These are phyloP conservation scores for Coptodon rendalli DNA, from an alignment of 2,113 vertebrate species.

Conservation along the genomic window DNA sequence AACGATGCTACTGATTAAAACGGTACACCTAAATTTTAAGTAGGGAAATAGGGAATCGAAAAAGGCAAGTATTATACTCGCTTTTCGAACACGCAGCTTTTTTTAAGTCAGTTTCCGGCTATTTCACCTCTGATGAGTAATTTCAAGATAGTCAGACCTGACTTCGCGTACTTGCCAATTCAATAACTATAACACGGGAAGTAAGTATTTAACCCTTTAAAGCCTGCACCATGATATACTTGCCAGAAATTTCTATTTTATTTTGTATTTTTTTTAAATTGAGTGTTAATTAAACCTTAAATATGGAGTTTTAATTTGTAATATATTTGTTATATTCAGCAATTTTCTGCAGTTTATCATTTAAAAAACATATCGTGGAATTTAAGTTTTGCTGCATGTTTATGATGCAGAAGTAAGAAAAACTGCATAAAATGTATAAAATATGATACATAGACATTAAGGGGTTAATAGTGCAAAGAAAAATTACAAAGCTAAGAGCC, in stretches of 20 bases:
- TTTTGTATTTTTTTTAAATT: background rate
- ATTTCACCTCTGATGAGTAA: background rate
- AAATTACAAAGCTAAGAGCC: background rate
- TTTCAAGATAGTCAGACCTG: background rate
- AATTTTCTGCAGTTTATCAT: background rate
- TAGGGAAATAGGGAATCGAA: background rate
- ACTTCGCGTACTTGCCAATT: background rate
- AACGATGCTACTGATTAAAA: background rate
- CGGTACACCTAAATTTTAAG: background rate
- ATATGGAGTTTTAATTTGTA: background rate
- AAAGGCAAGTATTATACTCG: background rate
- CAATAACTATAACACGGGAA: background rate
- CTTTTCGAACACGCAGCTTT: background rate
- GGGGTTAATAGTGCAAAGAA: background rate
- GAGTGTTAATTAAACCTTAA: background rate
- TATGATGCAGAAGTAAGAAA: background rate
- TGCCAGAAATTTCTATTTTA: background rate
- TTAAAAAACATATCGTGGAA: background rate
- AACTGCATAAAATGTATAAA: background rate
- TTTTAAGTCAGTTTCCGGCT: background rate
- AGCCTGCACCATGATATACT: background rate
- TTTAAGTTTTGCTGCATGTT: background rate
- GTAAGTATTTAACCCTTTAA: background rate
- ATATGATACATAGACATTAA: background rate
- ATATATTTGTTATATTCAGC: background rate